Evolutionary conservation across 1,140 invertebrate species (phyloP).

Genomic region (Aphelinus certus): DNA sequence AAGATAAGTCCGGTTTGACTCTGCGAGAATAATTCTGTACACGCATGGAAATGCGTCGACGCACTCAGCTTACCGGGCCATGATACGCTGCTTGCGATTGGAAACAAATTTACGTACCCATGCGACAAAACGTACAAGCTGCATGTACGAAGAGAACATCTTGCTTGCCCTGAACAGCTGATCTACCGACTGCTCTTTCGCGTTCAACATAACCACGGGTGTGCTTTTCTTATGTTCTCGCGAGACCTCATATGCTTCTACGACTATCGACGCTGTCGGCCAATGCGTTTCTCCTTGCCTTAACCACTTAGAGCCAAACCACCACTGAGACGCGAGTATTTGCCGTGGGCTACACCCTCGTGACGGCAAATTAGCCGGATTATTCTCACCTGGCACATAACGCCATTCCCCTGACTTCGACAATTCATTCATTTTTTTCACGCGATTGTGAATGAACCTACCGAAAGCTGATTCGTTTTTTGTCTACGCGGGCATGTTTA

Average conservation of each 20-base stretch:
- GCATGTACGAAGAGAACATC: too few relatives aligned
- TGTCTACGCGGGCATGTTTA: slow-evolving; percentile 43
- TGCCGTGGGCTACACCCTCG: slow-evolving; percentile 1
- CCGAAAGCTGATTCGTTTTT: slow-evolving; percentile 27
- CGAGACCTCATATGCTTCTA: not conserved
- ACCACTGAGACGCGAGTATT: slow-evolving; percentile 41
- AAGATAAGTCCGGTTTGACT: too few relatives aligned
- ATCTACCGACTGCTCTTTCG: too few relatives aligned
- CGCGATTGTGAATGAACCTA: slow-evolving; percentile 49
- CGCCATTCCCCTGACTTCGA: slow-evolving; percentile 48
- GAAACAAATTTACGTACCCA: too few relatives aligned
- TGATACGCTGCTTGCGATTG: too few relatives aligned
- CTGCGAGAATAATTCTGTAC: too few relatives aligned
- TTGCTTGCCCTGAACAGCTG: too few relatives aligned
- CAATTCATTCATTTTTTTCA: slow-evolving; percentile 48
- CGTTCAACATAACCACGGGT: too few relatives aligned
- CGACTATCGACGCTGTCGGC: slow-evolving; percentile 22
- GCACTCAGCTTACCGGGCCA: too few relatives aligned
- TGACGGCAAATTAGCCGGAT: slow-evolving; percentile 55
- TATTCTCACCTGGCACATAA: slow-evolving; percentile 54
- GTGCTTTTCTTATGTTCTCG: too few relatives aligned
- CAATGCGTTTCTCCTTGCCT: slow-evolving; percentile 36
- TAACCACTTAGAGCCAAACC: slow-evolving; percentile 44
- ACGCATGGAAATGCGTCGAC: too few relatives aligned
- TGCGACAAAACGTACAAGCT: too few relatives aligned